phyloP scores from a whole-genome alignment of 1,140 invertebrate genomes.

The Temnothorax longispinosus region DNA sequence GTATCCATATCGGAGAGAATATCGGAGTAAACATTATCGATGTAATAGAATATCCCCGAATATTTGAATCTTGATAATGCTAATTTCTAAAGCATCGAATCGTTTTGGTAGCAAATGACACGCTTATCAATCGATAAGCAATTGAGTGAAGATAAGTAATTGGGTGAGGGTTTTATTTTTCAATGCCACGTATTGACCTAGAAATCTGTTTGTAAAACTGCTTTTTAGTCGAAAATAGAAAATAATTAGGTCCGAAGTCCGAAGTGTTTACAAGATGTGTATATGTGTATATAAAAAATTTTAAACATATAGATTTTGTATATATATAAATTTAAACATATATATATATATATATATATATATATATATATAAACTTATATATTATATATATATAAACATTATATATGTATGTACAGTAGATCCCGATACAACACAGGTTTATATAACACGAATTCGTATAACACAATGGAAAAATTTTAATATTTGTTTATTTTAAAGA shows the following conservation, averaged over 20 bases:
- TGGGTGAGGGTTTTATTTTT: not conserved
- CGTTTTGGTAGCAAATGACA: not conserved
- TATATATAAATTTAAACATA: not conserved
- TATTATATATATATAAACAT: no score
- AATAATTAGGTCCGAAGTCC: not conserved
- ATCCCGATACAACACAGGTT: no score
- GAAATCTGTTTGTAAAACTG: not conserved
- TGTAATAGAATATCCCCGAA: not conserved
- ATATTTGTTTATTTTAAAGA: no score
- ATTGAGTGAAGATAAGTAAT: conserved; percentile 3
- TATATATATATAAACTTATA: no score
- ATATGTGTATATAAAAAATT: not conserved
- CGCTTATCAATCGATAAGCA: not conserved
- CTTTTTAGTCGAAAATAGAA: not conserved
- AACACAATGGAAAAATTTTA: no score
- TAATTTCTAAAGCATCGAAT: not conserved
- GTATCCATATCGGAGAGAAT: not conserved
- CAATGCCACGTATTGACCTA: not conserved
- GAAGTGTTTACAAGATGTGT: no score
- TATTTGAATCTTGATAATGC: not conserved
- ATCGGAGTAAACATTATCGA: not conserved
- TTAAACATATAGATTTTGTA: not conserved
- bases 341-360: no score
- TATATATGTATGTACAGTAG: no score
- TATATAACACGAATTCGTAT: no score